Evolutionary conservation across 2,113 vertebrate genomes (phyloP).

Genomic region (Strix uralensis): DNA sequence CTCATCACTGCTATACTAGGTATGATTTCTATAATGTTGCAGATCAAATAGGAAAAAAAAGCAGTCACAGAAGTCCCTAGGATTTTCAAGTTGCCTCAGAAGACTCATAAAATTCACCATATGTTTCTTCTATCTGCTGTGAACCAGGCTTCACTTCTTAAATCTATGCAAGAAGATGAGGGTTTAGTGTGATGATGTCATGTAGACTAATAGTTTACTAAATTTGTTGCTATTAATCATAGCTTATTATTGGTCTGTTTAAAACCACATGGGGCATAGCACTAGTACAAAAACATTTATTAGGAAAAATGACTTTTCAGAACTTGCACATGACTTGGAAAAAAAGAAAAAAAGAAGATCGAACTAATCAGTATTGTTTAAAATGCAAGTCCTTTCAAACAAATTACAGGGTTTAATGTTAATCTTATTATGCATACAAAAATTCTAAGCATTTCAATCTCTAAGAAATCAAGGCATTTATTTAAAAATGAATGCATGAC

Average conservation of each 20-base stretch:
- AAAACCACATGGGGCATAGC: not conserved
- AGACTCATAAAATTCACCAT: slow-evolving; percentile 47
- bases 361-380: not conserved
- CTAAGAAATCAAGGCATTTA: not conserved
- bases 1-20: not conserved
- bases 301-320: not conserved
- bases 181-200: slow-evolving; percentile 32
- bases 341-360: not conserved
- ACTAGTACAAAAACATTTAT: not conserved
- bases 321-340: not conserved
- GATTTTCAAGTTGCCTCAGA: slow-evolving; percentile 11
- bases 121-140: slow-evolving; percentile 44
- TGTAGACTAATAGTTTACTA: not conserved
- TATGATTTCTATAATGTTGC: not conserved
- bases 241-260: not conserved
- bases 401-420: not conserved
- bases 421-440: not conserved
- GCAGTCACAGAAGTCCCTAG: not conserved
- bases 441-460: not conserved
- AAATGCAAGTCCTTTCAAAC: not conserved
- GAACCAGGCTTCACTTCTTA: slow-evolving; percentile 9
- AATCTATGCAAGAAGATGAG: not conserved
- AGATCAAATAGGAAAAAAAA: not conserved
- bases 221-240: slow-evolving; percentile 5
- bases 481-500: not conserved